Base-by-base conservation (phyloP, 2,113 vertebrate species). In the Chloroceryle aenea region DNA sequence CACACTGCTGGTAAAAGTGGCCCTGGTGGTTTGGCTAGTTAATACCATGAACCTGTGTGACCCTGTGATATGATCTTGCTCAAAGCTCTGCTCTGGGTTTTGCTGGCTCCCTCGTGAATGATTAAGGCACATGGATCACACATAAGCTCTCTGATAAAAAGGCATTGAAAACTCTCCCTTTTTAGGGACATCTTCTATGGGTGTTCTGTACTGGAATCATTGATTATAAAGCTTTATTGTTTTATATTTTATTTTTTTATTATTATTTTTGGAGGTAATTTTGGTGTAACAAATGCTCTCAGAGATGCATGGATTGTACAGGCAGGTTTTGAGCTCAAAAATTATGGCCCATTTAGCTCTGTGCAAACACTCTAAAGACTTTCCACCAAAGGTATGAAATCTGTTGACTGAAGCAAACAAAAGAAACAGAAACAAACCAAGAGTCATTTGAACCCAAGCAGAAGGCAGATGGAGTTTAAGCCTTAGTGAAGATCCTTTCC, bases 21-120 rank as follows among this genome's bases (percentile, higher is more conserved):
- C 10, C n/a, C 53, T 75, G 47, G 13, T 26, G 30, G 18, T 83
- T 68, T 68, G 18, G 5, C 43, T 2, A 16, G 18, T 50, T 55
- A 14, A 20, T 17, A 87, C 58, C 61, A 4, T 62, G 69, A 53
- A 38, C 59, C n/a, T 32, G 0, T 19, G 0, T 50, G 42, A 59
- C 52, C 38, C 38, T 2, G 2, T 63, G 63, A 19, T n/a, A 61
- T 12, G 26, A 56, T 12, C 9, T 9, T 3, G 0, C 55, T 45
- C 19, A 27, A 55, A 32, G 26, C 32, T 63, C 56, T 79, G 43
- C 43, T 26, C 2, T 59, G 69, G 38, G 6, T 38, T 91, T 63
- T 91, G 32, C 69, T 59, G 56, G 12, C 56, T 72, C 10, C 26
- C 34, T 30, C 13, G 10, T 52, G 74, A 61, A 21, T 75, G 16